Conservation (phyloP, 2,888 invertebrate genomes). For the Ypsolopha sequella region DNA sequence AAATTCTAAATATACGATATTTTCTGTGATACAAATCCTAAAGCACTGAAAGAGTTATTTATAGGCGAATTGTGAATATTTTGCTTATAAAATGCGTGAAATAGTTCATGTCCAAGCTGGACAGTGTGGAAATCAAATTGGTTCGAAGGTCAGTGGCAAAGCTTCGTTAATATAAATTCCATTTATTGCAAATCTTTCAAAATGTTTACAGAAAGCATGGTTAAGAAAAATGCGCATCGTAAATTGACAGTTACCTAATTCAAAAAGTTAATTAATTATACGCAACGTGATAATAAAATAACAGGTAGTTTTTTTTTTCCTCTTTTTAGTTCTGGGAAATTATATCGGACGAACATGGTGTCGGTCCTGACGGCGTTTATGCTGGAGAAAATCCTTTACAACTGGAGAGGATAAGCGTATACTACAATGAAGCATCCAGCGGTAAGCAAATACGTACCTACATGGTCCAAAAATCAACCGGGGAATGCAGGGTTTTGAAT, state of each 20-base stretch:
- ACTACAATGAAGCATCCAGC: conserved; percentile 81
- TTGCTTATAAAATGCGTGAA: conserved; percentile 67
- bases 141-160: conserved; percentile 64
- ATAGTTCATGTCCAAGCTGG: conserved; percentile 77
- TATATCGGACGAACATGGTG: conserved; percentile 85
- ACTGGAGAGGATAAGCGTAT: conserved; percentile 82
- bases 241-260: too few species aligned
- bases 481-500: too few species aligned
- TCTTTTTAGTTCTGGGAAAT: conserved; percentile 78
- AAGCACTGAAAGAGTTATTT: background rate
- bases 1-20: background rate
- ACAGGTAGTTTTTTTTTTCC: background rate
- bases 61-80: background rate
- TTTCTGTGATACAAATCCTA: background rate
- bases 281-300: too few species aligned
- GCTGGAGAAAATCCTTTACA: conserved; percentile 81
- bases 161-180: too few species aligned
- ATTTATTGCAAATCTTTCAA: too few species aligned
- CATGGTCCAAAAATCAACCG: too few species aligned
- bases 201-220: too few species aligned
- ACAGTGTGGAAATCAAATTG: conserved; percentile 78
- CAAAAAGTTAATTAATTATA: too few species aligned
- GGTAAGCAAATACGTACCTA: conserved; percentile 33
- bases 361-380: conserved; percentile 80
- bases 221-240: too few species aligned